Evolutionary conservation across 1,140 invertebrate species (phyloP).

Genomic region (Cylas formicarius): DNA sequence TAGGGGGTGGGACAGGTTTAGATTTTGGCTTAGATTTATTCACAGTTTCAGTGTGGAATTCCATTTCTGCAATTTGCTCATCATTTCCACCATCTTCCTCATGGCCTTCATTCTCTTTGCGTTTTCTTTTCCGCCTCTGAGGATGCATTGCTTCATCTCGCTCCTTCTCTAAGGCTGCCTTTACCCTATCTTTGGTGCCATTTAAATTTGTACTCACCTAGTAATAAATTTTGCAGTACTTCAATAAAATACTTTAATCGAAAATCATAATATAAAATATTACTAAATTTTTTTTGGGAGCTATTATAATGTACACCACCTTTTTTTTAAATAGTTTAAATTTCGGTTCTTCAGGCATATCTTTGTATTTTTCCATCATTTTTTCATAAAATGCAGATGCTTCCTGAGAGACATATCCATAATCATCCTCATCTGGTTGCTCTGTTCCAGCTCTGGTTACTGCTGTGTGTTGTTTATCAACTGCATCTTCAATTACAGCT

Average conservation of each 20-base stretch:
- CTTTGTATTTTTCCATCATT: conserved; percentile 76
- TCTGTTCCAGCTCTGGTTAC: conserved; percentile 61
- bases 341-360: conserved; percentile 58
- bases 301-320: conserved; percentile 1
- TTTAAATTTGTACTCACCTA: conserved; percentile 48
- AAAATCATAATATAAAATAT: conserved; percentile 23
- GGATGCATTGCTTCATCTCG: conserved; percentile 64
- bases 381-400: conserved; percentile 73
- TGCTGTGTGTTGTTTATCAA: conserved; percentile 68
- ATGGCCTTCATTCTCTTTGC: conserved; percentile 31
- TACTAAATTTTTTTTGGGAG: conserved; percentile 1
- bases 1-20: conserved; percentile 57
- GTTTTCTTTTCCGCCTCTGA: conserved; percentile 58
- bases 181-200: conserved; percentile 63
- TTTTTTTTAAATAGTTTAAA: conserved; percentile 44
- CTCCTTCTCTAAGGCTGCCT: conserved; percentile 63
- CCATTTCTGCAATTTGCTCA: conserved; percentile 23
- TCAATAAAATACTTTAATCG: conserved; percentile 29
- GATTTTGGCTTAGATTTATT: conserved; percentile 46
- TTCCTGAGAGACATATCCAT: conserved; percentile 78
- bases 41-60: conserved; percentile 33
- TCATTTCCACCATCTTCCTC: conserved; percentile 30
- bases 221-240: conserved; percentile 19
- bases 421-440: conserved; percentile 86
- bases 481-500: conserved; percentile 72